A percentile compares a stretch with the other conserved stretches of the same genome.
Conservation (phyloP, 2,113 vertebrate species). For the Daubentonia madagascariensis region DNA sequence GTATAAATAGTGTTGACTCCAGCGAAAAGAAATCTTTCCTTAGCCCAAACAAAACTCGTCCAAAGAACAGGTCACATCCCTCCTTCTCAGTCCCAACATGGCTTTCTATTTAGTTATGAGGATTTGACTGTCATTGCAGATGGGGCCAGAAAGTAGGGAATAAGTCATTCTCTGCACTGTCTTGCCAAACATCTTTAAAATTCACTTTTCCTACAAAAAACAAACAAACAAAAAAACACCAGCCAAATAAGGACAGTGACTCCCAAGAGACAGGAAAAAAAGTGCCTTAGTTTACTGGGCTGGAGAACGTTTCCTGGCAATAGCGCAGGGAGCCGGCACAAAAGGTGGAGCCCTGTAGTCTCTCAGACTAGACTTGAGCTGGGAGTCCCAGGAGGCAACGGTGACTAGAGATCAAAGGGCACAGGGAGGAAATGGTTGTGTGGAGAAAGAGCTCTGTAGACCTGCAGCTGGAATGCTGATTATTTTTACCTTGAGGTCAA, state of each 20-base stretch:
- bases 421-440: not conserved
- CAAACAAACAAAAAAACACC: not conserved
- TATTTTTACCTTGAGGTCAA: not conserved
- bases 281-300: not conserved
- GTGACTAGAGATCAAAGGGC: not conserved
- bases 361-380: not conserved
- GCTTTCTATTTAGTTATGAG: not conserved
- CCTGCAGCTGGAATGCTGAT: not conserved
- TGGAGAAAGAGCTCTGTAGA: not conserved
- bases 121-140: not conserved
- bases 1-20: slow-evolving; percentile 47
- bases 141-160: not conserved
- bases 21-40: slow-evolving; percentile 66
- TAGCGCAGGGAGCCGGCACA: too few species aligned
- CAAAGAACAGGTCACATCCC: slow-evolving; percentile 28
- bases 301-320: not conserved
- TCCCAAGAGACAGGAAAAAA: not conserved
- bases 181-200: not conserved
- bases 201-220: not conserved
- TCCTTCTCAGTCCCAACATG: not conserved
- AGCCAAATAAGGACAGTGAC: not conserved
- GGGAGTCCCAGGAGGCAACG: not conserved
- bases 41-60: slow-evolving; percentile 64
- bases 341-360: not conserved
- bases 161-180: not conserved